phyloP scores from a whole-genome alignment of 2,797 vertebrate species.

The Ibycter americanus region DNA sequence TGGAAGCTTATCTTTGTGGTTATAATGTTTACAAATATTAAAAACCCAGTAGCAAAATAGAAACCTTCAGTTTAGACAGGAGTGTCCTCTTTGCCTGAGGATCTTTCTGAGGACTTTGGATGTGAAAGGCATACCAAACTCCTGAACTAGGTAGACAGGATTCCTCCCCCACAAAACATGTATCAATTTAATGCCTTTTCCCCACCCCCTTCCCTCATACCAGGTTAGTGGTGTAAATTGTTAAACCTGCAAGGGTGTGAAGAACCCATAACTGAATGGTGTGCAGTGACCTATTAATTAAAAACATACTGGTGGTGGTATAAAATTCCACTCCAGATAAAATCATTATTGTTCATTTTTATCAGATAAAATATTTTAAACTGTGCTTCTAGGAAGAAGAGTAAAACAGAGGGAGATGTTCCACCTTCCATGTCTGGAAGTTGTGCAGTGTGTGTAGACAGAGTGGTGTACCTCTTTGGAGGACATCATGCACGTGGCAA shows the following conservation, averaged over 20 bases:
- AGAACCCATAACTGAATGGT: accelerated
- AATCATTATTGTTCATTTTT: accelerated
- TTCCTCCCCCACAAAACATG: neutral
- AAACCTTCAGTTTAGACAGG: neutral
- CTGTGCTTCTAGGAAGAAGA: conserved; percentile 82
- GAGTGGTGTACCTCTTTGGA: conserved; percentile 93
- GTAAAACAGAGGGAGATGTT: conserved; percentile 84
- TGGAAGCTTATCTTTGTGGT: neutral
- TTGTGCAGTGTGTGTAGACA: conserved; percentile 91
- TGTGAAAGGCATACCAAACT: neutral
- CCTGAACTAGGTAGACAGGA: neutral
- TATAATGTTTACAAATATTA: neutral
- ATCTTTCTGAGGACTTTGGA: neutral
- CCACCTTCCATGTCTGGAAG: conserved; percentile 97
- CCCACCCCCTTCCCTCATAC: neutral
- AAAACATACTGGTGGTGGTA: neutral
- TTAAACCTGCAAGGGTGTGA: neutral
- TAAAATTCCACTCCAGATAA: neutral
- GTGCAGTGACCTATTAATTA: accelerated
- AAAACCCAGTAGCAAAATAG: neutral
- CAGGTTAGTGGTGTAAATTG: neutral
- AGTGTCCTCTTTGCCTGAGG: neutral
- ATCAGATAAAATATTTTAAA: neutral
- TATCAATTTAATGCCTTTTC: neutral
- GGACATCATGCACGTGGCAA: conserved; percentile 93